phyloP scores from a whole-genome alignment of 92 coral and sea anemone species.

The Phenganax stokvisi region DNA sequence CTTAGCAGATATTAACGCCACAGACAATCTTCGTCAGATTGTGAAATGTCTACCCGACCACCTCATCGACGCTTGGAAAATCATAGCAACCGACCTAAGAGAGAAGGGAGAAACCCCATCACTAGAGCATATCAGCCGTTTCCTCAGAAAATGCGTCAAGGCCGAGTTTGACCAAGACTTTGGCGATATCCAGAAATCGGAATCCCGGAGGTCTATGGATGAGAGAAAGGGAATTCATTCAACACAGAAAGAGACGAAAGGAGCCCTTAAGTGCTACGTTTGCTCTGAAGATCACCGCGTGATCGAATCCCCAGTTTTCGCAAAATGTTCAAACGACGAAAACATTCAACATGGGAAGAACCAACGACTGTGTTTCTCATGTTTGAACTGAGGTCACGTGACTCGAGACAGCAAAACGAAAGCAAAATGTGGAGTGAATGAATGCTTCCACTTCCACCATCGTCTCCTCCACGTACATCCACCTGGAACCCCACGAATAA shows the following conservation, averaged over 20 bases:
- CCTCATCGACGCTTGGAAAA: constrained; percentile 27
- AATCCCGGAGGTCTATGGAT: not conserved
- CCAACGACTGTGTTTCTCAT: no score
- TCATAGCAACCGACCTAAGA: constrained; percentile 17
- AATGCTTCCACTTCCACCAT: constrained; percentile 40
- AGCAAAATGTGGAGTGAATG: constrained; percentile 38
- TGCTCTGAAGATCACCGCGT: constrained; percentile 29
- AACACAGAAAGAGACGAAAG: not conserved
- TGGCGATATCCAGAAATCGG: constrained; percentile 30
- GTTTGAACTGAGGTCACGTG: not conserved
- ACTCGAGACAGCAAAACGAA: constrained; percentile 41
- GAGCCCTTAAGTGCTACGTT: constrained; percentile 16
- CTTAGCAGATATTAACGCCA: constrained; percentile 47
- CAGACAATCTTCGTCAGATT: constrained; percentile 37
- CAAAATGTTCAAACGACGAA: constrained; percentile 6
- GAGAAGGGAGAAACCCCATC: constrained; percentile 31
- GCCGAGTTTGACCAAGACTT: constrained; percentile 38
- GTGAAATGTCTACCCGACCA: constrained; percentile 25
- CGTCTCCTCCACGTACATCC: constrained; percentile 36
- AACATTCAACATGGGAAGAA: no score
- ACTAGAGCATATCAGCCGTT: constrained; percentile 20
- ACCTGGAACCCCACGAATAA: constrained; percentile 15
- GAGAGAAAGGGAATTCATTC: constrained; percentile 17
- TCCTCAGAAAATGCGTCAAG: constrained; percentile 30
- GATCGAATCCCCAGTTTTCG: not conserved